Base-by-base conservation (phyloP, 2,113 vertebrate genomes). In the Axis porcinus region DNA sequence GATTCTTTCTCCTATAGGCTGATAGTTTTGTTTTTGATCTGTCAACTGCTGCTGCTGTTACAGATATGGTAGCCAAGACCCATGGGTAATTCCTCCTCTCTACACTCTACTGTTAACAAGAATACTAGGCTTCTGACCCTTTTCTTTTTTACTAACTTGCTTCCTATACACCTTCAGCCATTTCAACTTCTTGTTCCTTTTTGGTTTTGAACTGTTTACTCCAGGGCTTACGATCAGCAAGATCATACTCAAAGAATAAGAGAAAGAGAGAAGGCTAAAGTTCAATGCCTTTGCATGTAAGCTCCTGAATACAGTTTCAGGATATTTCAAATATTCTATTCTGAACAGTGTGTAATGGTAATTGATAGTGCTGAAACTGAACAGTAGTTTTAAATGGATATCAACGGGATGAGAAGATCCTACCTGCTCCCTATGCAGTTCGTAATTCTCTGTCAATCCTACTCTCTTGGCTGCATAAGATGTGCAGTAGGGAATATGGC, bases 401-500 rank as follows among this genome's bases (percentile, higher is more conserved):
- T 47, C 78, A 52, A 36, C 54, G 89, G 60, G 86, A 86, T 30
- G 74, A 92, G 82, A 96, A 97, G 27, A 81, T 96, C 94, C 78
- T 91, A 85, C 70, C 87, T 81, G 70, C 52, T 96, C 78, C 28
- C 82, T 85, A 27, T 43, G 95, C 19, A 57, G 43, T 92, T 95
- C 79, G 57, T 88, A 94, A 70, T 97, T 97, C 91, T 95, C 83
- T 60, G 1, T 97, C 94, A 89, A 40, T 93, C 45, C 74, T 70
- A 16, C 40, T 79, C 81, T 91, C 60, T 64, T 45, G 58, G 10
- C 82, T 88, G 47, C 30, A 86, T 40, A 98, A 98, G 50, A 96
- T 45, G 52, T 95, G 40, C 91, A 97, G 96, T 91, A 0, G 14
- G 52, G 97, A 60, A 89, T 74, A 98, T 0, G 76, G 98, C 98